Conservation (phyloP, 2,797 vertebrate species). For the Enteromius mattozi region DNA sequence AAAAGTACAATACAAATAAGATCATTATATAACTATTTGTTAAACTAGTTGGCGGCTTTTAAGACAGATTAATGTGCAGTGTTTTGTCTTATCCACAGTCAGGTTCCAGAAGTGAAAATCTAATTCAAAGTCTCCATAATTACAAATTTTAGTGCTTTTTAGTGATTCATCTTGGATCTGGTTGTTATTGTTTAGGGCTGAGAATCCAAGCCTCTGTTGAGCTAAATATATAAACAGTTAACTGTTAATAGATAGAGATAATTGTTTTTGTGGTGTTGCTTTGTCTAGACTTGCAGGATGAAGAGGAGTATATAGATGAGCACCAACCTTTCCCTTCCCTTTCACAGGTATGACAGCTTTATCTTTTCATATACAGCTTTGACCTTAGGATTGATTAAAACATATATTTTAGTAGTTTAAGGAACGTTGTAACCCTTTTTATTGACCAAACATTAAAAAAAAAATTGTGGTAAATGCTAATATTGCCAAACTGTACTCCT, state of each 20-base stretch:
- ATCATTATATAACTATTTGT: background rate
- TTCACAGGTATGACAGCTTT: conserved; percentile 79
- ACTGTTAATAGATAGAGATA: background rate
- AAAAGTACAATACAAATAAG: background rate
- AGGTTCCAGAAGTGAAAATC: background rate
- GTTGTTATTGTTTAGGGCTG: background rate
- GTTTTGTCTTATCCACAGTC: background rate
- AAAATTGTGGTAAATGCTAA: background rate
- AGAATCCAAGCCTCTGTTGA: background rate
- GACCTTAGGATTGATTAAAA: background rate
- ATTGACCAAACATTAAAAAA: background rate
- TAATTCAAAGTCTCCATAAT: background rate
- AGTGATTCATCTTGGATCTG: background rate
- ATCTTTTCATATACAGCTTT: background rate
- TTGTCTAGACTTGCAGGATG: conserved; percentile 80
- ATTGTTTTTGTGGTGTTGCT: background rate
- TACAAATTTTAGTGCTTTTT: no score
- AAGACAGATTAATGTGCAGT: background rate
- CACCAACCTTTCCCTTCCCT: conserved; percentile 96
- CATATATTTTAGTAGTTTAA: background rate
- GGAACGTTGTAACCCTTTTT: background rate
- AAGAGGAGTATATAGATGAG: conserved; percentile 90
- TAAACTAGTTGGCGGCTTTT: background rate
- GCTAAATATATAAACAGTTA: background rate
- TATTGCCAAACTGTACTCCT: background rate